Evolutionary conservation across 2,888 invertebrate species (phyloP).

Genomic region (Eretmocerus hayati): DNA sequence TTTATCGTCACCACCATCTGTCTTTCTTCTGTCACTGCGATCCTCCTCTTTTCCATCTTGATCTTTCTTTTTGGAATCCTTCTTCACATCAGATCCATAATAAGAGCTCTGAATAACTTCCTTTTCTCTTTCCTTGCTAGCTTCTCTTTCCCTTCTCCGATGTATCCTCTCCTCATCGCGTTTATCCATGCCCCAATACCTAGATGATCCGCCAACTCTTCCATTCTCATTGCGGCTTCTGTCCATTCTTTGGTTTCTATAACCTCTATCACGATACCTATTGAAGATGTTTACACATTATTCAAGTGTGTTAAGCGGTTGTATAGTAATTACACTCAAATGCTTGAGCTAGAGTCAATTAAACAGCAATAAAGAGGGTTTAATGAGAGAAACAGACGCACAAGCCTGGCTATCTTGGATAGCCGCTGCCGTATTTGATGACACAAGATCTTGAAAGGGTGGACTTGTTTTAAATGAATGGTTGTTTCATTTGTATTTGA

Average conservation of each 20-base stretch:
- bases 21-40: slow-evolving; percentile 21
- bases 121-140: slow-evolving; percentile 22
- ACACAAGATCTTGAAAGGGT: no score
- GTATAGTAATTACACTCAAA: background rate
- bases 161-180: background rate
- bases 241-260: background rate
- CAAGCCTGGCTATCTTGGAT: no score
- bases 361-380: no score
- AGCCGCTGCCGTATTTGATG: no score
- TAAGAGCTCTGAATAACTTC: slow-evolving; percentile 17
- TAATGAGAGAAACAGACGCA: no score
- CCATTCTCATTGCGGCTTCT: slow-evolving; percentile 3
- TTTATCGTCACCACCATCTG: slow-evolving; percentile 1
- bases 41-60: slow-evolving; percentile 14
- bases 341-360: background rate
- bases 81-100: slow-evolving; percentile 27
- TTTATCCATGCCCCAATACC: background rate
- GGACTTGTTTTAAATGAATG: no score
- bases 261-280: background rate
- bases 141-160: slow-evolving; percentile 14
- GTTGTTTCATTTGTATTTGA: no score
- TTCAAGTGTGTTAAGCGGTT: background rate
- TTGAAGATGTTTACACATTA: background rate
- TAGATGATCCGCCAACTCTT: background rate
- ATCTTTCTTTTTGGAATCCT: slow-evolving; percentile 14